Base-by-base conservation (phyloP, 1,140 invertebrate species). In the Drosophila nigromelanica region DNA sequence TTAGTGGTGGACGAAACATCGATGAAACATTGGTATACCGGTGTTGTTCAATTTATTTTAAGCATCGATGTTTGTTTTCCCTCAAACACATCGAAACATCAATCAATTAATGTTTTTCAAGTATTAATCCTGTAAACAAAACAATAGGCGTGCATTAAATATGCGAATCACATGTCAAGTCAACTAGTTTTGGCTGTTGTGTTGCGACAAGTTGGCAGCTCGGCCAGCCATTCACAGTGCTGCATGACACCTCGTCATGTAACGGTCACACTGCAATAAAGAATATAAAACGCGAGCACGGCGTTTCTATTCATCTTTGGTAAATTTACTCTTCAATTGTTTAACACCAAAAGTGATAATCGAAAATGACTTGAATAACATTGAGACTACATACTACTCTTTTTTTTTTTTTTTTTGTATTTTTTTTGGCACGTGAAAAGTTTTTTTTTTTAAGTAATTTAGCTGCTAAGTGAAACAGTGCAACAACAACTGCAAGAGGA, bases 341-440 rank as follows among this genome's bases (percentile, higher is more conserved):
- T 63, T 27, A 55, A 74, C 21, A 62, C 15, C 51, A 18, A 62
- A 5, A 64, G 75, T 74, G 71, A 50, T 48, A 56, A 72, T 21
- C 75, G 27, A 86, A 51, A 70, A 86, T 89, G 81, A 73, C 66
- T 76, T 86, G 63, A 73, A 68, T 73, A 76, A 76, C 61, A 43
- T 30, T 67, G 30, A 60, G 64, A 64, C 43, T 52, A 66, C 37
- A 67, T 59, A 61, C 63, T 54, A 35, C 69, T 69, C 66, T 61
- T 52, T 54, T 55, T 40, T 58, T 56, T 75, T 83, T 85, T 86
- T 87, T 79, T 58, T 60, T 39, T 40, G 4, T 54, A 33, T 75
- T 82, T 86, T 86, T 85, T 85, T 85, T 85, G 63, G 75, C 79
- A 87, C 79, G 82, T 87, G 82, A 82, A 74, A 61, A 68, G 27